phyloP scores from a whole-genome alignment of 2,888 invertebrate species.

The Laspeyria flexula region DNA sequence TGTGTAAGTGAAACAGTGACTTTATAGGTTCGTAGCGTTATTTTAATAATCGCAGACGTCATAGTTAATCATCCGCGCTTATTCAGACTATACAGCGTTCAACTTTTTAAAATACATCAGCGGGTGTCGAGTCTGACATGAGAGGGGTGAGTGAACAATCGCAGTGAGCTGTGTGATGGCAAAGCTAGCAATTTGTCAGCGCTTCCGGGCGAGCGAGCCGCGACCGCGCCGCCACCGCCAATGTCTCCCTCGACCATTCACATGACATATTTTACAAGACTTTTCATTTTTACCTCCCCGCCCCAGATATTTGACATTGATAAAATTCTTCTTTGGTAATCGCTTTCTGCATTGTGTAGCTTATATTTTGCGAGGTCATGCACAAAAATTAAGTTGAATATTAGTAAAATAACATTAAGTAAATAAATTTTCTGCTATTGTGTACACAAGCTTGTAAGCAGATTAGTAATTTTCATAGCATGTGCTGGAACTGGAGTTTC shows the following conservation, averaged over 20 bases:
- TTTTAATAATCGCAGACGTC: background rate
- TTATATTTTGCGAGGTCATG: constrained; percentile 1
- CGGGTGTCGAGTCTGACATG: constrained; percentile 24
- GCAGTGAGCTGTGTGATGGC: constrained; percentile 46
- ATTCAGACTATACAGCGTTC: background rate
- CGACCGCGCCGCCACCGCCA: constrained; percentile 32
- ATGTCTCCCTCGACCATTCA: constrained; percentile 45
- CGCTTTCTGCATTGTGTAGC: constrained; percentile 6
- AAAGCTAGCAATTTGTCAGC: constrained; percentile 69
- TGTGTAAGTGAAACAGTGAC: no score
- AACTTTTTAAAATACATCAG: constrained; percentile 1
- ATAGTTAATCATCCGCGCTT: background rate
- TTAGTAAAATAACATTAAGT: no score
- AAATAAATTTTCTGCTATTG: no score
- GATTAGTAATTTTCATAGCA: no score
- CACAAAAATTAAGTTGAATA: background rate
- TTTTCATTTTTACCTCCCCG: constrained; percentile 38
- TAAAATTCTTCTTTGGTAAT: constrained; percentile 21
- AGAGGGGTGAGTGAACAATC: constrained; percentile 49
- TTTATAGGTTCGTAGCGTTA: background rate
- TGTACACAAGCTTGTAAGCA: no score
- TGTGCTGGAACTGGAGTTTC: no score
- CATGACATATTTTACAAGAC: constrained; percentile 52
- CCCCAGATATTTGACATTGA: constrained; percentile 26
- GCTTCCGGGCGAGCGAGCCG: constrained; percentile 53